Conservation (phyloP, 1,140 invertebrate species). For the Homarus americanus region DNA sequence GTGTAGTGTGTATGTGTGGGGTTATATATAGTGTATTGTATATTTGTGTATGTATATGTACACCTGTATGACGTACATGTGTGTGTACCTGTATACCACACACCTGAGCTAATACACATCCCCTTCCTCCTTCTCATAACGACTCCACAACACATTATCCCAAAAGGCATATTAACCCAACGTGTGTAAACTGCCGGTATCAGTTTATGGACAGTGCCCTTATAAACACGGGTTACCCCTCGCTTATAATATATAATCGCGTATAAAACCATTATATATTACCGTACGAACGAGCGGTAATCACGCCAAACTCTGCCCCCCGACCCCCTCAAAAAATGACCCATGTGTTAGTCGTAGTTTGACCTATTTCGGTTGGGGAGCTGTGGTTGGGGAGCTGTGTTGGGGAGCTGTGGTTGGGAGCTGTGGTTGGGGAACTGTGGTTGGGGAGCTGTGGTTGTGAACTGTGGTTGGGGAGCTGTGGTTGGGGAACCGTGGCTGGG, state of each 20-base stretch:
- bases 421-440: too few species aligned
- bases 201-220: background rate
- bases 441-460: too few species aligned
- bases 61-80: background rate
- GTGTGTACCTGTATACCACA: constrained; percentile 10
- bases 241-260: background rate
- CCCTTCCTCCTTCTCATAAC: too few species aligned
- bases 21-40: too few species aligned
- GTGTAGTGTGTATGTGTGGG: too few species aligned
- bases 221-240: background rate
- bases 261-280: constrained; percentile 19
- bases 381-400: background rate
- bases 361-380: background rate
- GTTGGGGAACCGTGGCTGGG: too few species aligned
- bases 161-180: background rate
- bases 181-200: background rate
- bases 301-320: background rate
- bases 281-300: background rate
- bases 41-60: background rate
- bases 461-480: too few species aligned
- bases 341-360: too few species aligned
- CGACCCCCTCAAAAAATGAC: too few species aligned
- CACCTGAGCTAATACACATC: too few species aligned
- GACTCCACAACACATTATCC: background rate
- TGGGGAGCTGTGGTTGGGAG: too few species aligned